Conservation (phyloP, 2,888 invertebrate species). For the Dolomedes plantarius region DNA sequence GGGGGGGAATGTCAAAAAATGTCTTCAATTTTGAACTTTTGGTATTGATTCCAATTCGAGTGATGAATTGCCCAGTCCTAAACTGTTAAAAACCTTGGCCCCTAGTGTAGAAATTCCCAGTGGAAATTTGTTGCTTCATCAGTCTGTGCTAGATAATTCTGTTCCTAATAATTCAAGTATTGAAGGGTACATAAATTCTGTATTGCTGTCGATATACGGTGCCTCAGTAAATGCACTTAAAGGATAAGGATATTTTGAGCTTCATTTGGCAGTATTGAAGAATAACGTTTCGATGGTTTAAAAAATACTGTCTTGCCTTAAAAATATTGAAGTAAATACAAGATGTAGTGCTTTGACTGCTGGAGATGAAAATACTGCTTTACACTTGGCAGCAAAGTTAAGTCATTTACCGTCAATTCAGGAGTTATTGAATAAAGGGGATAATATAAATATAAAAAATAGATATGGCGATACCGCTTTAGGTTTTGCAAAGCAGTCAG, state of each 20-base stretch:
- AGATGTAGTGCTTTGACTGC: not conserved
- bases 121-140: constrained; percentile 20
- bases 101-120: not conserved
- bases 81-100: not conserved
- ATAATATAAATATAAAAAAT: not conserved
- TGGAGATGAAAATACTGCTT: not conserved
- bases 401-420: not conserved
- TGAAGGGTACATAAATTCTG: constrained; percentile 16
- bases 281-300: not conserved
- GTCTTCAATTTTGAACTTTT: too few relatives aligned
- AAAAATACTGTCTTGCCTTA: not conserved
- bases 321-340: not conserved
- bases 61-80: not conserved
- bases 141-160: constrained; percentile 31
- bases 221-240: not conserved
- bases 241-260: not conserved
- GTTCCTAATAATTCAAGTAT: not conserved
- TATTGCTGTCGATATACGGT: not conserved
- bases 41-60: not conserved
- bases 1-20: too few relatives aligned
- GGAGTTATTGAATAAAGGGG: not conserved
- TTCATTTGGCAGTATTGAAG: not conserved
- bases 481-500: not conserved
- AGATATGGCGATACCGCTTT: not conserved
- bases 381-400: not conserved